Conservation (phyloP, 1,140 invertebrate genomes). For the Ips typographus region DNA sequence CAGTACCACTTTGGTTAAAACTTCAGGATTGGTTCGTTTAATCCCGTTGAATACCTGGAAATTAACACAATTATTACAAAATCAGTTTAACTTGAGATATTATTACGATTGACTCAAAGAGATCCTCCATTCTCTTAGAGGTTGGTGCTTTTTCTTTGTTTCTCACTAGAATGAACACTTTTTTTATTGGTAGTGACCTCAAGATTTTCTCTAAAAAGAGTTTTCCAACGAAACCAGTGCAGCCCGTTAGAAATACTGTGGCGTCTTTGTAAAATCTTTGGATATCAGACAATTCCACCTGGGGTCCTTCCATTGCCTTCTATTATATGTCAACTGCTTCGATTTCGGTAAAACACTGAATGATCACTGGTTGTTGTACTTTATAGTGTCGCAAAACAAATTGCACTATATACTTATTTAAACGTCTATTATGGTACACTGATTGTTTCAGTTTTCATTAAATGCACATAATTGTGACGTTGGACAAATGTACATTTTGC, state of each 20-base stretch:
- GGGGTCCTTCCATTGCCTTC: background rate
- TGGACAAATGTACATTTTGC: too few relatives aligned
- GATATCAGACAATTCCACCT: slow-evolving; percentile 34
- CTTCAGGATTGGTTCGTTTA: slow-evolving; percentile 23
- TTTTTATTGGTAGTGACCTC: slow-evolving; percentile 54
- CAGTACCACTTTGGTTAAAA: slow-evolving; percentile 57
- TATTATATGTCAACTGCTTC: too few relatives aligned
- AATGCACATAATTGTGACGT: too few relatives aligned
- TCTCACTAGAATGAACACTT: slow-evolving; percentile 74
- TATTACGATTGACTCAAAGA: slow-evolving; percentile 64
- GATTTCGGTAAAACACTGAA: too few relatives aligned
- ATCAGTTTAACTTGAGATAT: background rate
- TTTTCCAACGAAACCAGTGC: slow-evolving; percentile 71
- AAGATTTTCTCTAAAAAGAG: slow-evolving; percentile 56
- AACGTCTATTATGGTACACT: too few relatives aligned
- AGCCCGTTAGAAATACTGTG: slow-evolving; percentile 56
- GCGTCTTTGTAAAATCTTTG: slow-evolving; percentile 48
- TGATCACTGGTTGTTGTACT: too few relatives aligned
- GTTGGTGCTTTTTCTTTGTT: slow-evolving; percentile 72
- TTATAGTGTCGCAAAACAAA: too few relatives aligned
- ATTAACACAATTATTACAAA: background rate
- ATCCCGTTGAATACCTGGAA: slow-evolving; percentile 32
- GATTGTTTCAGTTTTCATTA: too few relatives aligned
- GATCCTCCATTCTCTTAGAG: slow-evolving; percentile 59
- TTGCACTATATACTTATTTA: too few relatives aligned